phyloP scores from a whole-genome alignment of 2,888 invertebrate genomes.

The Nomada flava region DNA sequence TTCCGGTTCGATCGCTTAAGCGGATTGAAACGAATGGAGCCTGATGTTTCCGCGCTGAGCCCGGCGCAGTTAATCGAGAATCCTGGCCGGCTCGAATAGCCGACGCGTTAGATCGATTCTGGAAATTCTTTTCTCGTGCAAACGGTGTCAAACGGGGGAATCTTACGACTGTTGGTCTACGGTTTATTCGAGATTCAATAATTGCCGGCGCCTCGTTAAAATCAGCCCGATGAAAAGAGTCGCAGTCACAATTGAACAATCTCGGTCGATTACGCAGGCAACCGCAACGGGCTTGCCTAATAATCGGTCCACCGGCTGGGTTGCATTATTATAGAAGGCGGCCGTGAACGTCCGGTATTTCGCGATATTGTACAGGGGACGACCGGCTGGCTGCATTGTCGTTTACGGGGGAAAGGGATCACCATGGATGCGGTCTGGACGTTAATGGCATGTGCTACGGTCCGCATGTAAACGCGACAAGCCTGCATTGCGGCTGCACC shows the following conservation, averaged over 20 bases:
- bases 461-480: constrained; percentile 37
- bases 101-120: background rate
- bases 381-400: constrained; percentile 56
- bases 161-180: no score
- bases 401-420: constrained; percentile 66
- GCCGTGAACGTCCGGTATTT: constrained; percentile 58
- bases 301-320: constrained; percentile 66
- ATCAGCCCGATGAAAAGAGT: background rate
- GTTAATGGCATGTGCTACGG: constrained; percentile 74
- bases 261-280: background rate
- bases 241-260: background rate
- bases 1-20: constrained; percentile 26
- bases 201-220: no score
- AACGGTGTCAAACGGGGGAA: no score
- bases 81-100: background rate
- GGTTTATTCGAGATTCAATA: no score
- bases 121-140: background rate
- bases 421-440: constrained; percentile 72
- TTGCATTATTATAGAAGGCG: constrained; percentile 69
- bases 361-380: constrained; percentile 67
- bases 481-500: constrained; percentile 56
- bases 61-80: background rate
- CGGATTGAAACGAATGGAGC: constrained; percentile 37
- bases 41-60: background rate
- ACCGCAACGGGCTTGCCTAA: constrained; percentile 52